A percentile compares a stretch with the other conserved stretches of the same genome.
Evolutionary conservation across 2,888 invertebrate species (phyloP).

Genomic region (Adelognathus sp.): DNA sequence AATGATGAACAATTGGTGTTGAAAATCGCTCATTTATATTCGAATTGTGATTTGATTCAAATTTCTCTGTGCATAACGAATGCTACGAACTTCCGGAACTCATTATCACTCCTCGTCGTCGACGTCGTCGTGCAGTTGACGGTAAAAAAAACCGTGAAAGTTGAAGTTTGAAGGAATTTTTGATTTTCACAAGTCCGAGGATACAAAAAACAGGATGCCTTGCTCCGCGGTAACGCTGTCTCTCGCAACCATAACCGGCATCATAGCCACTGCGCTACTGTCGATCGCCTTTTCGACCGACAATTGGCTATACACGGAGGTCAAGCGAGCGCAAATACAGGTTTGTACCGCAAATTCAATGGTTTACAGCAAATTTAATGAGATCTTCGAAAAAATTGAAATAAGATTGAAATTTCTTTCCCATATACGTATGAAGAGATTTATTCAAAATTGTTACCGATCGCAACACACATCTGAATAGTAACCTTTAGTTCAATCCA

Average conservation of each 20-base stretch:
- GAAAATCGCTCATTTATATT: neutral
- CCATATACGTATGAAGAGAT: too few species aligned
- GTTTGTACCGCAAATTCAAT: slow-evolving; percentile 83
- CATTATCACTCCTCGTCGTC: neutral
- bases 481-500: too few species aligned
- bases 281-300: slow-evolving; percentile 98
- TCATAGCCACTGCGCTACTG: slow-evolving; percentile 95
- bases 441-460: too few species aligned
- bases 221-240: slow-evolving; percentile 97
- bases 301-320: slow-evolving; percentile 98
- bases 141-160: slow-evolving; percentile 23
- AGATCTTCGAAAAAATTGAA: too few species aligned
- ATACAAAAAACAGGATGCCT: slow-evolving; percentile 93
- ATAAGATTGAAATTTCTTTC: too few species aligned
- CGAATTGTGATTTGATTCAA: neutral
- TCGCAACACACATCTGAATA: too few species aligned
- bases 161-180: slow-evolving; percentile 26
- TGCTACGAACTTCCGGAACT: slow-evolving; percentile 41
- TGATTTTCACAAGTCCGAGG: neutral
- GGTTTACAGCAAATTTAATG: too few species aligned
- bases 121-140: slow-evolving; percentile 41
- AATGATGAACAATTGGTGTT: neutral
- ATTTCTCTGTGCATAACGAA: slow-evolving; percentile 47
- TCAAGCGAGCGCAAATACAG: slow-evolving; percentile 93
- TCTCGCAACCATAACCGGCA: slow-evolving; percentile 97